These are phyloP conservation scores for Oryzias javanicus DNA, from an alignment of 2,113 vertebrate genomes.

Conservation along the genomic window DNA sequence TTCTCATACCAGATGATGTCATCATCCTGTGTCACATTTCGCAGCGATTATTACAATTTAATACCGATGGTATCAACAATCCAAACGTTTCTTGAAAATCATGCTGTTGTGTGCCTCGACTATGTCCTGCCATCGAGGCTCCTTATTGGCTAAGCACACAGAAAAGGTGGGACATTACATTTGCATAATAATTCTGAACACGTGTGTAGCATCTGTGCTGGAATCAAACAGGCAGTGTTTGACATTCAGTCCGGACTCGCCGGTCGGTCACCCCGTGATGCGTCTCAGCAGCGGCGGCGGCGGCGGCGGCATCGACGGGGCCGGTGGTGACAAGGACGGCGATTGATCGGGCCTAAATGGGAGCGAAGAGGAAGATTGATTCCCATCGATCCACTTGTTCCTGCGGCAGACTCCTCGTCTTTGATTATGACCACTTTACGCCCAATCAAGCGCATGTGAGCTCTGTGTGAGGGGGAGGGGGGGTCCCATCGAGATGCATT, in stretches of 20 bases:
- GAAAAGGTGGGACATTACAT: no score
- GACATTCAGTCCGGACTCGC: conserved; percentile 3
- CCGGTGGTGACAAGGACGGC: conserved; percentile 68
- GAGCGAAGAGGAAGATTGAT: conserved; percentile 69
- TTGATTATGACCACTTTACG: conserved; percentile 73
- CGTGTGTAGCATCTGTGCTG: conserved; percentile 35
- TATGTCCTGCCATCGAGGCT: no score
- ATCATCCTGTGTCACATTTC: no score
- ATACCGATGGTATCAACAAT: no score
- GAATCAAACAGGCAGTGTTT: conserved; percentile 14
- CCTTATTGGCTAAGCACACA: no score
- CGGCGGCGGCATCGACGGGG: conserved; percentile 46
- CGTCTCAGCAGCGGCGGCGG: conserved; percentile 23
- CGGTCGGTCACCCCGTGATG: conserved; percentile 56
- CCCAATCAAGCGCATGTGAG: conserved; percentile 55
- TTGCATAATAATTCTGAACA: conserved; percentile 23
- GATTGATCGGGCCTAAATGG: conserved; percentile 71
- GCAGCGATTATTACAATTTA: no score
- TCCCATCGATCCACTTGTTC: conserved; percentile 60
- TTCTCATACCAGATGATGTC: no score
- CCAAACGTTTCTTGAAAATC: no score
- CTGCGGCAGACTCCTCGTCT: conserved; percentile 56
- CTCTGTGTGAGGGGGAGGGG: conserved; percentile 27
- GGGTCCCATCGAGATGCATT: conserved; percentile 60
- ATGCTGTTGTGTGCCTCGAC: no score